Evolutionary conservation across 2,888 invertebrate genomes (phyloP).

Genomic region (Xestia xanthographa): DNA sequence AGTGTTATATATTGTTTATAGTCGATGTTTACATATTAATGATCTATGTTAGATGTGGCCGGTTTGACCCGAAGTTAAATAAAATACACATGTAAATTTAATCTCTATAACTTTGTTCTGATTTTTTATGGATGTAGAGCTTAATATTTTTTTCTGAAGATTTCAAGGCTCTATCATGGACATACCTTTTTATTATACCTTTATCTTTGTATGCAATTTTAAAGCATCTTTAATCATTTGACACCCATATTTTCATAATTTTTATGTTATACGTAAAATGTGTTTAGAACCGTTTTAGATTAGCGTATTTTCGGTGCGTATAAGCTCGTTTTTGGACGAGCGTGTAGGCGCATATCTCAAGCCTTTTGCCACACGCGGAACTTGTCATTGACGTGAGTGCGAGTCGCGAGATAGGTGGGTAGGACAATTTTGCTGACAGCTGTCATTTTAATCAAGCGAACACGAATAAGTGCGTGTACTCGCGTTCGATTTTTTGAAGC

Average conservation of each 20-base stretch:
- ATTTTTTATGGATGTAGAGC: not conserved
- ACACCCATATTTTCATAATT: not conserved
- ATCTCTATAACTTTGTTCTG: not conserved
- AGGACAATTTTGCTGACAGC: not conserved
- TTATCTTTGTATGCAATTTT: not conserved
- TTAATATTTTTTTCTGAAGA: not conserved
- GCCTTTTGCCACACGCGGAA: not conserved
- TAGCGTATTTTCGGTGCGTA: not conserved
- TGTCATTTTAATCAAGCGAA: not conserved
- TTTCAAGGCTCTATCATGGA: not conserved
- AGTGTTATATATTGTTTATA: conserved; percentile 20
- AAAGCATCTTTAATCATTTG: not conserved
- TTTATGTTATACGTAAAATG: not conserved
- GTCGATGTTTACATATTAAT: conserved; percentile 20
- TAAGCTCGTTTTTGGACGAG: not conserved
- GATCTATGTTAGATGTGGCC: conserved; percentile 19
- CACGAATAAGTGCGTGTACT: too few species aligned
- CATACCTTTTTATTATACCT: too few species aligned
- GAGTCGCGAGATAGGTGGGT: too few species aligned
- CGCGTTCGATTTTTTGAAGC: not conserved
- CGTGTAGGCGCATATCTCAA: not conserved
- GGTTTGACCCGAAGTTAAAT: conserved; percentile 3
- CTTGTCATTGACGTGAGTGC: not conserved
- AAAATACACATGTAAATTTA: not conserved
- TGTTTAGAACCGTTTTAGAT: not conserved